Evolutionary conservation across 2,113 vertebrate species (phyloP).

Genomic region (Peromyscus maniculatus): DNA sequence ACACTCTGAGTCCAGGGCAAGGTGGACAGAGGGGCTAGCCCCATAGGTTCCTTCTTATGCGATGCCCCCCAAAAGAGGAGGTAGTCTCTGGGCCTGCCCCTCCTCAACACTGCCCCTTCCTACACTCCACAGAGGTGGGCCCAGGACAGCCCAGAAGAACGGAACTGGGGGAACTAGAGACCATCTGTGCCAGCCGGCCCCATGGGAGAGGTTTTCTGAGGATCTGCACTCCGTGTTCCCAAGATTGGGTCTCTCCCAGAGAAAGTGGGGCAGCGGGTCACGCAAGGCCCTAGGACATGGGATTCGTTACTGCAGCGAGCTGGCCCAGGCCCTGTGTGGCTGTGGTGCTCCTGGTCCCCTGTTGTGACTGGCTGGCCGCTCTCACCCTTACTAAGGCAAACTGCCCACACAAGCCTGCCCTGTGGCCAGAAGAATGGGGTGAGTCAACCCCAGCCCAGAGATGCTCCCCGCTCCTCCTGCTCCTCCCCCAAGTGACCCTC

Average conservation of each 20-base stretch:
- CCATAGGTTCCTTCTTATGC: not conserved
- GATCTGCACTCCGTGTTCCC: constrained; percentile 38
- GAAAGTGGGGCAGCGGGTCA: constrained; percentile 66
- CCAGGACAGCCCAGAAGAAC: not conserved
- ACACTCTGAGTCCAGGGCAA: not conserved
- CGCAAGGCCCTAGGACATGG: constrained; percentile 51
- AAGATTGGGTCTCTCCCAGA: constrained; percentile 11
- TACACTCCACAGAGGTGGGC: not conserved
- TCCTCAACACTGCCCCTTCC: not conserved
- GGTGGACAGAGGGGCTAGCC: not conserved
- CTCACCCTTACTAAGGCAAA: not conserved
- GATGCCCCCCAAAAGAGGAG: not conserved
- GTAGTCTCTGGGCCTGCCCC: not conserved
- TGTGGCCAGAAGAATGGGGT: not conserved
- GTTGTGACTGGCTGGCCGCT: not conserved
- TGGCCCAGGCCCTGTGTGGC: not conserved
- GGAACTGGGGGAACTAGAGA: not conserved
- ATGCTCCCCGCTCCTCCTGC: not conserved
- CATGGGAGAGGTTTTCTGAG: constrained; percentile 37
- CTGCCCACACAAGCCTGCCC: not conserved
- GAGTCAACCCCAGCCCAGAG: not conserved
- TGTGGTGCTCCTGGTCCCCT: not conserved
- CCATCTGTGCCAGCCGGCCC: not conserved
- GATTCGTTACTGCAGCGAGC: constrained; percentile 12
- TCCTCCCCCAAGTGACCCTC: constrained; percentile 19